Conservation (phyloP, 2,797 vertebrate genomes). For the Danionella dracula region DNA sequence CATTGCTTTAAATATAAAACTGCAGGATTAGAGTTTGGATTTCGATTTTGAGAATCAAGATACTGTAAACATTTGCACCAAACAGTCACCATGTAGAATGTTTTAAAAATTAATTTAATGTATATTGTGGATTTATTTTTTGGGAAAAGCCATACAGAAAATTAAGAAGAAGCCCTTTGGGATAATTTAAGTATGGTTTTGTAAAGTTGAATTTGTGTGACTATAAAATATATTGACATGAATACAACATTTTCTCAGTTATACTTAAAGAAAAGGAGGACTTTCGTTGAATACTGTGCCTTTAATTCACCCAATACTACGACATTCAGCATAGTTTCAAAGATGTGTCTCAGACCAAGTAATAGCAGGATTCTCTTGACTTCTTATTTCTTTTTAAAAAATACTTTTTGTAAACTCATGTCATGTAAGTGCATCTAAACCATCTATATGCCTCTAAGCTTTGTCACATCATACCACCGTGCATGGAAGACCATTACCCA, state of each 20-base stretch:
- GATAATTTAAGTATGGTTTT: neutral
- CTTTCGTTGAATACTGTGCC: slow-evolving; percentile 11
- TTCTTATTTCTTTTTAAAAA: slow-evolving; percentile 7
- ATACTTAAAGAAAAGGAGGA: neutral
- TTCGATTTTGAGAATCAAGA: neutral
- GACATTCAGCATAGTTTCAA: neutral
- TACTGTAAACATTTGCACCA: neutral
- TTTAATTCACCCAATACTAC: neutral
- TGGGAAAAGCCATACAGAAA: slow-evolving; percentile 3
- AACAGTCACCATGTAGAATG: too few relatives aligned
- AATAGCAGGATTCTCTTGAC: neutral
- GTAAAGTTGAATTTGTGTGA: neutral
- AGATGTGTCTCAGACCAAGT: too few relatives aligned
- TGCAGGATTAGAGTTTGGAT: neutral
- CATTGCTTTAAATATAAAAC: neutral
- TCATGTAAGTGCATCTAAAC: neutral
- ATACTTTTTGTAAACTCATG: slow-evolving; percentile 21
- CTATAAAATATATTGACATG: neutral
- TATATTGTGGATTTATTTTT: neutral
- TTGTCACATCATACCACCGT: neutral
- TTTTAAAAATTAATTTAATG: too few relatives aligned
- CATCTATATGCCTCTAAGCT: neutral
- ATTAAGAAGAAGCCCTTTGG: slow-evolving; percentile 1
- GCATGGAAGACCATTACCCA: slow-evolving; percentile 26
- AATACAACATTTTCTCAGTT: neutral